Base-by-base conservation (phyloP, 2,113 vertebrate species). In the Calcarius ornatus region DNA sequence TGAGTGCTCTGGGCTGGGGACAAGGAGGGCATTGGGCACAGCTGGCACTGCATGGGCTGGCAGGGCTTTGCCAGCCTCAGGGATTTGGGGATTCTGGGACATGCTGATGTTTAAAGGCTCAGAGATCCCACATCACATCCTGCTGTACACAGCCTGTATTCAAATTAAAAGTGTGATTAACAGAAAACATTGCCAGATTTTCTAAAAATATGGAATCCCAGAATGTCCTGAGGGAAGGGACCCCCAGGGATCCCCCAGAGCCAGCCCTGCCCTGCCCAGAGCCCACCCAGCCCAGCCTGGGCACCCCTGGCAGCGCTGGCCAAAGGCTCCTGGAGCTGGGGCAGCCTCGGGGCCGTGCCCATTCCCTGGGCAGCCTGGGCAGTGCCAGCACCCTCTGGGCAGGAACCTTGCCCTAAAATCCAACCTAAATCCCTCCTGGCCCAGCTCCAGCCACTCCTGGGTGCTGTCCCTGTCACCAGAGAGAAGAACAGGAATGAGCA, bases 201-300 rank as follows among this genome's bases (percentile, higher is more conserved):
- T 48, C 43, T 31, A n/a, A 56, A 10, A 35, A 12, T 24, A 18
- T 0, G 6, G 30, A 63, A 25, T 15, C 10, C 0, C 7, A 10
- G 40, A 54, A 45, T 20, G 1, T 4, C 25, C 50, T 27, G 42
- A 48, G 40, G n/a, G n/a, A n/a, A 56, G 2, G 7, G 4, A 56
- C 14, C 48, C 48, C 0, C 50, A 48, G 10, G 20, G 48, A 56
- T 0, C 2, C 6, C 3, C 21, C 15, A 71, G 47, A 21, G 3
- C n/a, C 57, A 59, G 1, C 23, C n/a, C 45, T 25, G 37, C 45
- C 23, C 54, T 53, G 38, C 38, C 19, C 61, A 60, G 21, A 10
- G 0, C 16, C 50, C 64, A 31, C 11, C 38, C 42, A 8, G 0
- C 35, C 66, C 76, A 51, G 0, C 66, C 43, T 50, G 59, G 6